Evolutionary conservation across 2,888 invertebrate species (phyloP).

Genomic region (Atherix ibis): DNA sequence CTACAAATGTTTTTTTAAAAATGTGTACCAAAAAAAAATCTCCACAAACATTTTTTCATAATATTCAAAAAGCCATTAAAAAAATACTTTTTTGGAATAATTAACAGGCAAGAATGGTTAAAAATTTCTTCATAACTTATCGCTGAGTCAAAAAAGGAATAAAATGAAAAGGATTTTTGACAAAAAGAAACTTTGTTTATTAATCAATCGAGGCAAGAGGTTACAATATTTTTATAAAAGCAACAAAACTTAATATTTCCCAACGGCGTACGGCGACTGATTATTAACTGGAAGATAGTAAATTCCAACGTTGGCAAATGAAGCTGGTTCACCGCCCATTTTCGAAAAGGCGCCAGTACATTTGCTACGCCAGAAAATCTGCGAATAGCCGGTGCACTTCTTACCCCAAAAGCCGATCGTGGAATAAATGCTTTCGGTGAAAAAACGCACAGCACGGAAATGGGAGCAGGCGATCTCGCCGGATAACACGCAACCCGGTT

Average conservation of each 20-base stretch:
- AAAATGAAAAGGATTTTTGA: too few species aligned
- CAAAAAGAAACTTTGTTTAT: too few species aligned
- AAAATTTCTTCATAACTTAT: too few species aligned
- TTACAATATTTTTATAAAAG: background rate
- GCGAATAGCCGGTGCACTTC: conserved; percentile 1
- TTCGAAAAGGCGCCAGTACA: conserved; percentile 1
- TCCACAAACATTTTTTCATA: too few species aligned
- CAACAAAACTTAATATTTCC: background rate
- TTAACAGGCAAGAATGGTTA: too few species aligned
- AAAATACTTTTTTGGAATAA: too few species aligned
- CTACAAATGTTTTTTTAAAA: too few species aligned
- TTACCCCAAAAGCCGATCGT: conserved; percentile 3
- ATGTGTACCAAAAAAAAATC: too few species aligned
- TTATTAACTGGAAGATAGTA: conserved; percentile 21
- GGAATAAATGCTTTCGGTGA: conserved; percentile 22
- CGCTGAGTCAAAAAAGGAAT: too few species aligned
- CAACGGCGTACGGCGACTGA: background rate
- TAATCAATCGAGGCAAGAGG: too few species aligned
- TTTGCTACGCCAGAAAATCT: background rate
- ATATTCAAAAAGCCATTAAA: too few species aligned
- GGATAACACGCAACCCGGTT: conserved; percentile 17
- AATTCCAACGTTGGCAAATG: conserved; percentile 18
- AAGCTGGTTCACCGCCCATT: conserved; percentile 24
- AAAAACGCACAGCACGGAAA: conserved; percentile 23
- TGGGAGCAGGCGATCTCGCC: conserved; percentile 21